Percentiles rank a stretch among this genome's conserved stretches.
Evolutionary conservation across 2,888 invertebrate genomes (phyloP).

Genomic region (Drosophila incognita): DNA sequence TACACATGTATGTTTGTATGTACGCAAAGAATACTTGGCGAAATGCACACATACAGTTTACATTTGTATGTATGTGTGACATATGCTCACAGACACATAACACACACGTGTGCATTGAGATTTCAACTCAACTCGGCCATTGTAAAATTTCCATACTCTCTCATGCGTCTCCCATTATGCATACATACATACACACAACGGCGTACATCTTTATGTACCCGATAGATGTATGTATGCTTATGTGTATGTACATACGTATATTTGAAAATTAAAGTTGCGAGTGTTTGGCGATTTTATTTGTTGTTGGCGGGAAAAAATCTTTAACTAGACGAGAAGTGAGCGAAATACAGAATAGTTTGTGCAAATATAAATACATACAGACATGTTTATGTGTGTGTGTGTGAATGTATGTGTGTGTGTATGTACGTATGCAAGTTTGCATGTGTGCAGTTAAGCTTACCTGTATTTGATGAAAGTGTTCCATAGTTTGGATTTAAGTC

Average conservation of each 20-base stretch:
- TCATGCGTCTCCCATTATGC: conserved; percentile 41
- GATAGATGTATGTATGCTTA: conserved; percentile 9
- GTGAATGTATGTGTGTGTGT: conserved; percentile 5
- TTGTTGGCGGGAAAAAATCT: conserved; percentile 60
- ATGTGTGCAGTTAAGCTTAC: conserved; percentile 77
- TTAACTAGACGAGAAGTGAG: conserved; percentile 36
- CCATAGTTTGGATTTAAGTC: conserved; percentile 70
- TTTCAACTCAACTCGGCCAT: conserved; percentile 52
- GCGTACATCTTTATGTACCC: conserved; percentile 5
- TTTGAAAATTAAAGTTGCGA: conserved; percentile 33
- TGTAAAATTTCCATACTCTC: conserved; percentile 61
- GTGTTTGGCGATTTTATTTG: conserved; percentile 55
- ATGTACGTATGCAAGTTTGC: conserved; percentile 22
- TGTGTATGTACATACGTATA: conserved; percentile 6
- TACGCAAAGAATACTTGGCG: conserved; percentile 13
- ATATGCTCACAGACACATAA: conserved; percentile 34
- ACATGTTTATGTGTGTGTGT: conserved; percentile 13
- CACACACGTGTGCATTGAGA: conserved; percentile 28
- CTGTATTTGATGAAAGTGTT: conserved; percentile 85
- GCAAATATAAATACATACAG: conserved; percentile 31
- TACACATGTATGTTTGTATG: conserved; percentile 7
- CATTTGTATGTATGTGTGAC: conserved; percentile 10
- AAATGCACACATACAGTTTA: conserved; percentile 6
- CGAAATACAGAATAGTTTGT: conserved; percentile 41
- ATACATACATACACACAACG: conserved; percentile 21